Evolutionary conservation across 2,113 vertebrate species (phyloP).

Genomic region (Bubo scandiacus): DNA sequence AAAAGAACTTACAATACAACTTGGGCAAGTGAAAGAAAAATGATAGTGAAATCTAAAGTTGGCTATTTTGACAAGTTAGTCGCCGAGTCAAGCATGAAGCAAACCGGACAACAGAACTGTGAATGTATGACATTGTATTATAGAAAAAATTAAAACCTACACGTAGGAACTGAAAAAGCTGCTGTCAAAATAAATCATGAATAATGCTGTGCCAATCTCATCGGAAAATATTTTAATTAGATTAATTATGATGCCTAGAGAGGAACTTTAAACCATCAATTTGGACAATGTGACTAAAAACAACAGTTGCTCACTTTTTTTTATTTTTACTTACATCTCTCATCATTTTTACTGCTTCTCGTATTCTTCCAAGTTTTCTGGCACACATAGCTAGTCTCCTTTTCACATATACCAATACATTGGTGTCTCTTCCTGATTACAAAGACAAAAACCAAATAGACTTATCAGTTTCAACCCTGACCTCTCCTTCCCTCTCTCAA

Average conservation of each 20-base stretch:
- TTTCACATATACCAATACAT: constrained; percentile 95
- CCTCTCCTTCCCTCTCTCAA: neutral
- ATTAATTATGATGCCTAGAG: neutral
- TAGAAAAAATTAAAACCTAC: neutral
- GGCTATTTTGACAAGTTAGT: neutral
- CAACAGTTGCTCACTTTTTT: neutral
- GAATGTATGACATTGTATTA: neutral
- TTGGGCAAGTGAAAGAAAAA: neutral
- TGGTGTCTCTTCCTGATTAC: constrained; percentile 91
- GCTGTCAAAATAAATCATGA: neutral
- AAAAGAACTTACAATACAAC: neutral
- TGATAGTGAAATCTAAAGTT: neutral
- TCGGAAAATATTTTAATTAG: neutral
- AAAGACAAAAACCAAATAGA: constrained; percentile 7
- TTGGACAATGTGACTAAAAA: neutral
- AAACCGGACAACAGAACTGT: neutral
- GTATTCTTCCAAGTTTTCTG: constrained; percentile 93
- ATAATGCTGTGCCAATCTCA: neutral
- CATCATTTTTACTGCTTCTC: constrained; percentile 99
- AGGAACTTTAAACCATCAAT: neutral
- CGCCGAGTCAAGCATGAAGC: neutral
- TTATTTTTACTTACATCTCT: constrained; percentile 90
- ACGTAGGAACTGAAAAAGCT: neutral
- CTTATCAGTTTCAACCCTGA: neutral
- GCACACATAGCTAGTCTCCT: constrained; percentile 98